Evolutionary conservation across 2,797 vertebrate genomes (phyloP).

Genomic region (Esox lucius): DNA sequence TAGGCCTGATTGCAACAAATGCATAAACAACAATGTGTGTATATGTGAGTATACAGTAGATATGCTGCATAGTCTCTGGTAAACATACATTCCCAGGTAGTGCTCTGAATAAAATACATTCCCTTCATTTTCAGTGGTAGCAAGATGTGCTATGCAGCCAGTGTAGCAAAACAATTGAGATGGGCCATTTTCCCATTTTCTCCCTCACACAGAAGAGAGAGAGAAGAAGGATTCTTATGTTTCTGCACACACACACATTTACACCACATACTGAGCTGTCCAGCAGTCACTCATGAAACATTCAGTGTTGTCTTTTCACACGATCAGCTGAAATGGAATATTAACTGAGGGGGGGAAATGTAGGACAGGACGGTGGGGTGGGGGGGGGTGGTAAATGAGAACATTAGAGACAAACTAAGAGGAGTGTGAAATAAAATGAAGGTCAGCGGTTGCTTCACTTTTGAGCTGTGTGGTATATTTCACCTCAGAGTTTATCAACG

Average conservation of each 20-base stretch:
- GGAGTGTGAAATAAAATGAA: no score
- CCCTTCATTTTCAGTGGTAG: neutral
- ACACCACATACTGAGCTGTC: neutral
- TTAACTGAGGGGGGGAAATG: neutral
- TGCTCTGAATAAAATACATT: neutral
- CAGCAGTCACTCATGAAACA: neutral
- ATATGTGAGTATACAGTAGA: no score
- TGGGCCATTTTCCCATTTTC: neutral
- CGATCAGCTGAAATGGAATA: neutral
- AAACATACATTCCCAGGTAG: neutral
- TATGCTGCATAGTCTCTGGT: no score
- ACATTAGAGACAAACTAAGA: neutral
- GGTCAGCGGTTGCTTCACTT: neutral
- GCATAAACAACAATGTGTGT: no score
- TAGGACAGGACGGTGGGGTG: neutral
- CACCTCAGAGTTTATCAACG: neutral
- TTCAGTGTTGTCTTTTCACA: constrained; percentile 4
- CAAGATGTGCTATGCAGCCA: neutral
- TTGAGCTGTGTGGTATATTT: neutral
- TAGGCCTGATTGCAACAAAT: no score
- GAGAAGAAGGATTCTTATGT: neutral
- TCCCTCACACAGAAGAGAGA: neutral
- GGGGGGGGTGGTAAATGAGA: no score
- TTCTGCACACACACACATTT: neutral
- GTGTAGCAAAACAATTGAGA: neutral